Conservation (phyloP, 2,888 invertebrate genomes). For the Ichneumoninae sp. region DNA sequence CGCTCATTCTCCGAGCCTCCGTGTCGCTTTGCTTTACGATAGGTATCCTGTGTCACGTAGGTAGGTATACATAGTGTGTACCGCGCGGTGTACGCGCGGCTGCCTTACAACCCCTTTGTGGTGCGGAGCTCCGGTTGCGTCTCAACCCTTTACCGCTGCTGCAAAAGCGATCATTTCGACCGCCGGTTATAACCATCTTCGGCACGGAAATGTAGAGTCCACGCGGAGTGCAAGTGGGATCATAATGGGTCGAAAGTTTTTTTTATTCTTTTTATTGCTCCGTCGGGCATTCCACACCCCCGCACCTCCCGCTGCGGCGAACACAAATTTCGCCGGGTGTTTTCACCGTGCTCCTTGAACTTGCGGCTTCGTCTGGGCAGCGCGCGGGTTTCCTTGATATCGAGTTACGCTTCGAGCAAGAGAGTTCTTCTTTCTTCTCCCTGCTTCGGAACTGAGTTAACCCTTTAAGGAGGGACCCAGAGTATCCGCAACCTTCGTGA, state of each 20-base stretch:
- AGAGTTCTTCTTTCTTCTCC: background rate
- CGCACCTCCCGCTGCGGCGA: background rate
- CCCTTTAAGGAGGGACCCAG: background rate
- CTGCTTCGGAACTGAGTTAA: background rate
- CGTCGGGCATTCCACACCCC: conserved; percentile 26
- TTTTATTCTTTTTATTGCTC: conserved; percentile 38
- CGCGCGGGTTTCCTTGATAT: conserved; percentile 34
- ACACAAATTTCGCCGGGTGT: conserved; percentile 35
- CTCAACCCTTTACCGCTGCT: conserved; percentile 36
- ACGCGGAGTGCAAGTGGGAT: conserved; percentile 51
- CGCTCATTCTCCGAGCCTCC: conserved; percentile 11
- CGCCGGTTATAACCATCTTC: conserved; percentile 25
- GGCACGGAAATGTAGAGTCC: background rate
- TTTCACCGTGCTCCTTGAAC: conserved; percentile 49
- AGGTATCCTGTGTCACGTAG: conserved; percentile 31
- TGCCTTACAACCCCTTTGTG: conserved; percentile 56
- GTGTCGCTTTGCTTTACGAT: conserved; percentile 13
- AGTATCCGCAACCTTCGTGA: background rate
- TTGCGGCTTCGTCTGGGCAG: conserved; percentile 50
- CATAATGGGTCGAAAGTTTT: conserved; percentile 47
- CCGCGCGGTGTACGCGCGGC: conserved; percentile 14
- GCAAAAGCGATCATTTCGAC: conserved; percentile 27
- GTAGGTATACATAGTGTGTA: conserved; percentile 14
- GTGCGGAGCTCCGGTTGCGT: conserved; percentile 43
- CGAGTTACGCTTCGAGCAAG: conserved; percentile 44